These are phyloP conservation scores for Acanthiza pusilla DNA, from an alignment of 2,797 vertebrate species.

Conservation along the genomic window DNA sequence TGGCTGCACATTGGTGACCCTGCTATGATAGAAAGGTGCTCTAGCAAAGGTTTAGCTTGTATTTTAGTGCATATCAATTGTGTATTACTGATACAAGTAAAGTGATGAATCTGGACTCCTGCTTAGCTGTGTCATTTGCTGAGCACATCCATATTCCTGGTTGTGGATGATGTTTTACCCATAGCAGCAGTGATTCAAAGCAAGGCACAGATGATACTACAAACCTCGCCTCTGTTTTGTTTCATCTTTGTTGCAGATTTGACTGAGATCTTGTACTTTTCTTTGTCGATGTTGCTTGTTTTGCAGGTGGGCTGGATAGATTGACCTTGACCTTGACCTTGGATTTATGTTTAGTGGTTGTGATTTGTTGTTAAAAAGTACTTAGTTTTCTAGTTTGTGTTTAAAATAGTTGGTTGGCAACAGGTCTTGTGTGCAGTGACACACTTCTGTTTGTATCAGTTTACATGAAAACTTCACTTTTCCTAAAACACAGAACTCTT, in stretches of 20 bases:
- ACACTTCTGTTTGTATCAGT: background rate
- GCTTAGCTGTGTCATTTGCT: background rate
- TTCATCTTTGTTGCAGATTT: background rate
- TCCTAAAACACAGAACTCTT: background rate
- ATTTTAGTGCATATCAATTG: accelerated
- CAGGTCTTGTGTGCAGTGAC: background rate
- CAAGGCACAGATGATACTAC: background rate
- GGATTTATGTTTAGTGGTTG: background rate
- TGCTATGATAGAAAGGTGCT: background rate
- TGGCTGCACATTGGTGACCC: background rate
- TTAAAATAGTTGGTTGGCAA: background rate
- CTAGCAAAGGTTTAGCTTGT: background rate
- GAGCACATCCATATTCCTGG: background rate
- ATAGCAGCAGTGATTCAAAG: background rate
- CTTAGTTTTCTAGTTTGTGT: background rate
- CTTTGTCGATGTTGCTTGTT: background rate
- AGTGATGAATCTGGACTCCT: background rate
- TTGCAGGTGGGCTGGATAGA: background rate
- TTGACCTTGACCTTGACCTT: background rate
- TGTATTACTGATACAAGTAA: background rate
- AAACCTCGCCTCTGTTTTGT: background rate
- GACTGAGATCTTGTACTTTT: background rate
- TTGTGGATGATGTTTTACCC: background rate
- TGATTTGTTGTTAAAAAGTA: background rate
- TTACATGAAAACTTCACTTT: background rate